phyloP scores from a whole-genome alignment of 2,113 vertebrate species.

The Oreochromis niloticus region DNA sequence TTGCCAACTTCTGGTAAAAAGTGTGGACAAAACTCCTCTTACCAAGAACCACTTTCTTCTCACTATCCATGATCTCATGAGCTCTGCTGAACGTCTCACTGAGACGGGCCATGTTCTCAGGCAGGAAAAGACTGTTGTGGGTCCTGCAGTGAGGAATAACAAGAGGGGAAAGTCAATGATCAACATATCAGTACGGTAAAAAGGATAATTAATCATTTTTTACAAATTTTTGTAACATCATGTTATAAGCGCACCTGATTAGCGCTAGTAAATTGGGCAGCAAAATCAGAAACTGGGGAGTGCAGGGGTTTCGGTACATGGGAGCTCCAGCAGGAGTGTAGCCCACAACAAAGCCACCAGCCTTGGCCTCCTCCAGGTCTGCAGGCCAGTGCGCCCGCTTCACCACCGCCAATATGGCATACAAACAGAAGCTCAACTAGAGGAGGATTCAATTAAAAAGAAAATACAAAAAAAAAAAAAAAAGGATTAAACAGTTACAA shows the following conservation, averaged over 20 bases:
- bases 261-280: slow-evolving; percentile 90
- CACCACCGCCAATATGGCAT: slow-evolving; percentile 85
- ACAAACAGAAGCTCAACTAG: slow-evolving; percentile 89
- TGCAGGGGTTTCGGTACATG: slow-evolving; percentile 88
- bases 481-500: neutral
- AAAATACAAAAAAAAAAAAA: neutral
- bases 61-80: slow-evolving; percentile 86
- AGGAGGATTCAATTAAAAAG: neutral
- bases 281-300: slow-evolving; percentile 80
- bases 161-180: neutral
- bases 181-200: neutral
- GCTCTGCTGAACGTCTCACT: slow-evolving; percentile 81
- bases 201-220: neutral
- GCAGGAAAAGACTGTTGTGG: slow-evolving; percentile 85
- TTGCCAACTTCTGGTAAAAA: neutral
- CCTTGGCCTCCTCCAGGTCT: slow-evolving; percentile 85
- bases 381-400: slow-evolving; percentile 88
- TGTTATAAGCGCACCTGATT: slow-evolving; percentile 76
- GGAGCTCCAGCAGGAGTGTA: slow-evolving; percentile 78
- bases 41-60: slow-evolving; percentile 90
- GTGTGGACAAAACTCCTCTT: slow-evolving; percentile 10
- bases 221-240: neutral
- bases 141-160: slow-evolving; percentile 55
- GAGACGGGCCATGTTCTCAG: slow-evolving; percentile 84
- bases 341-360: slow-evolving; percentile 86